These are phyloP conservation scores for Periphyllus acericola DNA, from an alignment of 2,888 invertebrate genomes.

Conservation along the genomic window DNA sequence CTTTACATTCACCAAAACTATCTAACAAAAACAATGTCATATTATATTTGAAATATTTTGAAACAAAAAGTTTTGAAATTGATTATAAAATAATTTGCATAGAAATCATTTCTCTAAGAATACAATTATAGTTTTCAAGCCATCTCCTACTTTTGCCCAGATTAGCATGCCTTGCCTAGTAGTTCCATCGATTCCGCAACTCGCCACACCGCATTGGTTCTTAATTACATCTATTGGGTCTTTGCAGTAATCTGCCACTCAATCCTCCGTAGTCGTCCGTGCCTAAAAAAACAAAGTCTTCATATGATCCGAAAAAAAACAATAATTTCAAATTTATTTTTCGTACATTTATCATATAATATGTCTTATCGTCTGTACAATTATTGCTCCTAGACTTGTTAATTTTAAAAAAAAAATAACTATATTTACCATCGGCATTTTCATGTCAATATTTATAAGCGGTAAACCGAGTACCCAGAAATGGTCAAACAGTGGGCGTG, in stretches of 20 bases:
- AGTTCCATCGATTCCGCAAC: no score
- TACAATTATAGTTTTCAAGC: no score
- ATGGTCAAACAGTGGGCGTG: constrained; percentile 44
- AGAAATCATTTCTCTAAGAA: no score
- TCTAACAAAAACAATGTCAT: neutral
- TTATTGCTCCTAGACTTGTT: neutral
- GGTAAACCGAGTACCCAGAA: constrained; percentile 39
- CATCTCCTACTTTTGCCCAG: no score
- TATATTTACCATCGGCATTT: neutral
- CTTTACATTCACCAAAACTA: neutral
- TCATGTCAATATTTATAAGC: neutral
- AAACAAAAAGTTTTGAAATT: neutral
- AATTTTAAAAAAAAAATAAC: neutral
- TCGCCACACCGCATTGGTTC: no score
- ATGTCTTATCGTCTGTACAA: no score
- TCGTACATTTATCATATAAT: neutral
- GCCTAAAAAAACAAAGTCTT: no score
- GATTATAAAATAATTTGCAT: neutral
- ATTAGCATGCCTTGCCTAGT: no score
- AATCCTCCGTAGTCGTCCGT: no score
- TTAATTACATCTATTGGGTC: no score
- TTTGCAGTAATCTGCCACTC: no score
- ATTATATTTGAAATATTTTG: neutral
- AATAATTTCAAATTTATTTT: neutral
- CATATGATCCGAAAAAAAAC: no score